These are phyloP conservation scores for Isaurus tuberculatus DNA, from an alignment of 92 coral and sea anemone species.

Conservation along the genomic window DNA sequence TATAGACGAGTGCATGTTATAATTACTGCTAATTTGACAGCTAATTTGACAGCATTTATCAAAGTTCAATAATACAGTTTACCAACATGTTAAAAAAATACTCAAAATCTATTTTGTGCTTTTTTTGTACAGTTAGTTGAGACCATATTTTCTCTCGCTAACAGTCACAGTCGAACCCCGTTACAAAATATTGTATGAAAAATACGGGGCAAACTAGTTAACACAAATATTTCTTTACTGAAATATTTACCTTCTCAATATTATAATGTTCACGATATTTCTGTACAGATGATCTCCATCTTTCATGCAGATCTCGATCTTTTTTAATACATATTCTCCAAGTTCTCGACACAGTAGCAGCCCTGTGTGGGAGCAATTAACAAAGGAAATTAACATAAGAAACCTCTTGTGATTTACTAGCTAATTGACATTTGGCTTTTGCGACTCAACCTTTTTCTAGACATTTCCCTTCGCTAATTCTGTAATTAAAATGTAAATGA, in stretches of 20 bases:
- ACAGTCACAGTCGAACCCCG: too few relatives aligned
- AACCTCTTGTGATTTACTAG: too few relatives aligned
- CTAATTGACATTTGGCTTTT: neutral
- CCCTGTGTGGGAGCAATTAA: neutral
- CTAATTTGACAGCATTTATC: too few relatives aligned
- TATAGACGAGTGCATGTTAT: too few relatives aligned
- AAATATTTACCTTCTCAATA: slow-evolving; percentile 17
- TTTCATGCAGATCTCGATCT: slow-evolving; percentile 34
- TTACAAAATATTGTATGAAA: too few relatives aligned
- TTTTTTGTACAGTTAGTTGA: too few relatives aligned
- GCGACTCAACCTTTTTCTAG: neutral
- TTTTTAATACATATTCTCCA: slow-evolving; percentile 32
- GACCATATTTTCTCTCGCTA: too few relatives aligned
- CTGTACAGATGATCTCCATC: slow-evolving; percentile 8
- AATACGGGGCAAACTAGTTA: neutral
- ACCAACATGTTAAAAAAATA: too few relatives aligned
- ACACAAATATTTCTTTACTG: neutral
- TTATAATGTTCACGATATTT: slow-evolving; percentile 7
- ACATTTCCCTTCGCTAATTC: neutral
- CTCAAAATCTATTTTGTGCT: too few relatives aligned
- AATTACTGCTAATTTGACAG: too few relatives aligned
- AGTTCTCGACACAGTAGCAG: slow-evolving; percentile 32
- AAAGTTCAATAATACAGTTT: too few relatives aligned
- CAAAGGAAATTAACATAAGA: neutral
- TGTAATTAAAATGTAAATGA: neutral